phyloP scores from a whole-genome alignment of 2,113 vertebrate genomes.

The Cochlearius cochlearius region DNA sequence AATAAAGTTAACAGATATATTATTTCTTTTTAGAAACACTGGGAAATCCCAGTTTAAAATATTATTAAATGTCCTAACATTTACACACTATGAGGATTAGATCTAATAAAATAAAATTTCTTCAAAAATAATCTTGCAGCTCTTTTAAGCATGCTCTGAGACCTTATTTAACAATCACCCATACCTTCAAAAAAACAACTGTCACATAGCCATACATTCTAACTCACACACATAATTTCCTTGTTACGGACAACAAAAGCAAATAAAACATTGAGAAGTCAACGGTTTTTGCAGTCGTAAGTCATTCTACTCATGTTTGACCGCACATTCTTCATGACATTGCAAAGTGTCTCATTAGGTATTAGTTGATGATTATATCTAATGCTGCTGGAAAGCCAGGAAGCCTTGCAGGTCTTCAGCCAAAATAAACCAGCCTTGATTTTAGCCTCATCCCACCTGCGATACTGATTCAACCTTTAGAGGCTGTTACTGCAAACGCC shows the following conservation, averaged over 20 bases:
- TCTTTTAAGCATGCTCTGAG: slow-evolving; percentile 91
- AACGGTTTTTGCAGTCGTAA: slow-evolving; percentile 53
- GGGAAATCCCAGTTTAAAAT: slow-evolving; percentile 88
- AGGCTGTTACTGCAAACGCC: slow-evolving; percentile 69
- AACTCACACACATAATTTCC: slow-evolving; percentile 62
- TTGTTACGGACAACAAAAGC: slow-evolving; percentile 60
- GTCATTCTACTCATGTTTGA: slow-evolving; percentile 25
- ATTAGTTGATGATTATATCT: background rate
- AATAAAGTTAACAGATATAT: slow-evolving; percentile 93
- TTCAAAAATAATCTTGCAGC: slow-evolving; percentile 98
- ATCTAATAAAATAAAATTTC: slow-evolving; percentile 99
- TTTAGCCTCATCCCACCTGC: slow-evolving; percentile 80
- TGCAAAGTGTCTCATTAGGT: background rate
- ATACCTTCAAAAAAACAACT: slow-evolving; percentile 76
- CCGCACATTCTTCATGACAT: slow-evolving; percentile 36
- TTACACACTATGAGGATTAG: slow-evolving; percentile 96
- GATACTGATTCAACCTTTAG: slow-evolving; percentile 1
- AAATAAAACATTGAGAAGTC: slow-evolving; percentile 65
- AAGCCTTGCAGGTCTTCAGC: slow-evolving; percentile 76
- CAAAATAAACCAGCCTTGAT: slow-evolving; percentile 71
- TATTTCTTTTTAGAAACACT: slow-evolving; percentile 90
- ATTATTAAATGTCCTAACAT: slow-evolving; percentile 97
- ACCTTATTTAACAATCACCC: slow-evolving; percentile 74
- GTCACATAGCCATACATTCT: slow-evolving; percentile 67
- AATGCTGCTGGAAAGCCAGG: slow-evolving; percentile 31